phyloP scores from a whole-genome alignment of 2,113 vertebrate genomes.

The Axis porcinus region DNA sequence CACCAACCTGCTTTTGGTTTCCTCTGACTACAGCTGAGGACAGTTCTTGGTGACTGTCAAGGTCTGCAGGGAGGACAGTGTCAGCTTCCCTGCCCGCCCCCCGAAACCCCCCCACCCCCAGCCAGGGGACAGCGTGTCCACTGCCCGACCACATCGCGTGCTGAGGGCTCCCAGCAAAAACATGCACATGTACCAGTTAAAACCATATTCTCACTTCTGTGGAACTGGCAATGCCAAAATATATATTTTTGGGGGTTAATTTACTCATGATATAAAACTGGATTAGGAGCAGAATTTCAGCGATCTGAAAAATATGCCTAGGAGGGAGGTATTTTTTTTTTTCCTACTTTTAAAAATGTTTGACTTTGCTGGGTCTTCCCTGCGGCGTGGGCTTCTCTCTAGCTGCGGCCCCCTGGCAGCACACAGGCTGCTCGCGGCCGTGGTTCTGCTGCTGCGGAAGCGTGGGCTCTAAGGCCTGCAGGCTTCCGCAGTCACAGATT shows the following conservation, averaged over 20 bases:
- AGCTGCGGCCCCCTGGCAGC: not conserved
- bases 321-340: not conserved
- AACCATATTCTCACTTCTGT: not conserved
- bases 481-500: not conserved
- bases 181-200: not conserved
- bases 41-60: not conserved
- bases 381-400: rapidly evolving
- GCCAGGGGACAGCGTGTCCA: not conserved
- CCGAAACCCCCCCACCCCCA: no score
- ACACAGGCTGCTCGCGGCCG: not conserved
- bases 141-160: not conserved
- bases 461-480: not conserved
- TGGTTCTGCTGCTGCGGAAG: not conserved
- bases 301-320: not conserved
- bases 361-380: not conserved
- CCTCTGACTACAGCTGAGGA: not conserved
- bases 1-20: not conserved
- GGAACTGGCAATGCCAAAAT: not conserved
- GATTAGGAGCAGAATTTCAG: not conserved
- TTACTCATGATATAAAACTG: not conserved
- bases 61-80: not conserved
- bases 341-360: not conserved
- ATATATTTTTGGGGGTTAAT: not conserved
- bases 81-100: not conserved
- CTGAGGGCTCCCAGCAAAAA: not conserved